Evolutionary conservation across 2,888 invertebrate genomes (phyloP), one percentile per base, ranked within the genome.

Genomic region (Pachycephus smyrnensis): DNA sequence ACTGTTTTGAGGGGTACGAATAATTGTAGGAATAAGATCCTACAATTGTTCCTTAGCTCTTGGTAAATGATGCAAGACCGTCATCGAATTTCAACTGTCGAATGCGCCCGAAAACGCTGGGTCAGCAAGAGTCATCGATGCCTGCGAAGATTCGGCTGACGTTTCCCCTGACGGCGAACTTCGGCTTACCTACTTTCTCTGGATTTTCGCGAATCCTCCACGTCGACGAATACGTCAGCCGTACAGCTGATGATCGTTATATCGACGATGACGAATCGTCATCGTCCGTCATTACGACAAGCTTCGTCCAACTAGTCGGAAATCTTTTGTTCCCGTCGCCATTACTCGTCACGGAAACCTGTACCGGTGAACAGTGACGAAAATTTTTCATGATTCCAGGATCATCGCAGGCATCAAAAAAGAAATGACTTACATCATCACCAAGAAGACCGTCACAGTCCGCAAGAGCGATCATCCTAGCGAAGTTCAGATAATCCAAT

Each of bases 81-180:
- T 71, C 71, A 31, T 71, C 71, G 71, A 71, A 71, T 71, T 71
- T 71, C 71, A 71, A 33, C 0, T 31, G 71, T 33, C 32, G 33
- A 71, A 12, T 15, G 71, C 33, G 31, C 71, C 23, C 55, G 55
- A 71, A 33, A 71, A 71, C 9, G 71, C 71, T 71, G 31, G 31
- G 71, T 71, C 71, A 71, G 71, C 71, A 9, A 31, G 23, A 71
- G 31, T 71, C 33, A 71, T 33, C 71, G 71, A 71, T 71, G 71
- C 55, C 55, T 71, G 6, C 11, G 32, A 33, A 71, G 71, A 71
- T 31, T 33, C 71, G 71, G 71, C 71, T 33, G 71, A 71, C 32
- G 71, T 33, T 12, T 33, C 55, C 9, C 55, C 55, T 55, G 23
- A 55, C 55, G 23, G 15, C 55, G 55, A 55, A 6, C 40, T 2